Base-by-base conservation (phyloP, 2,113 vertebrate species). In the Eretmochelys imbricata region DNA sequence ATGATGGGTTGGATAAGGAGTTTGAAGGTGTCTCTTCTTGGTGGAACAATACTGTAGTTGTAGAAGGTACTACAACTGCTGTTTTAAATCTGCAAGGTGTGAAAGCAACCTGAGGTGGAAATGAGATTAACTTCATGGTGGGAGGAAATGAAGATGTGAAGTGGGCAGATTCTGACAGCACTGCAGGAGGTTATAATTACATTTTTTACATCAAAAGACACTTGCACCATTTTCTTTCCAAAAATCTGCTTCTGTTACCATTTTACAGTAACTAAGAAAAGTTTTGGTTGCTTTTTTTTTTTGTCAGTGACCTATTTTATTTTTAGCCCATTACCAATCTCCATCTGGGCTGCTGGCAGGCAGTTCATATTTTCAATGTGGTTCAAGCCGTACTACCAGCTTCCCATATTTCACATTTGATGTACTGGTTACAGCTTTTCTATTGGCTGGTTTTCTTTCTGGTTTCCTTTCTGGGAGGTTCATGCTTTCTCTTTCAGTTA, bases 401-500 rank as follows among this genome's bases (percentile, higher is more conserved):
- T 42, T 54, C 6, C 62, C 12, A 2, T 54, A 17, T 79, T 3
- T 49, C 8, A 3, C 0, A 3, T 80, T 4, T 5, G 42, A 17
- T 11, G 1, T 6, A 14, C 79, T 82, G 69, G 16, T 57, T 6
- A 27, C 27, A 4, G 1, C 54, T n/a, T 24, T 3, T 35, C 49
- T 10, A 7, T 24, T 0, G 5, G 3, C 55, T 65, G 5, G 0
- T 1, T 27, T 54, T 29, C 35, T 7, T 3, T n/a, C 82, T 2
- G 0, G 82, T 1, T 27, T 54, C 24, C 38, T 9, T 3, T n/a
- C 85, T 1, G 0, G 82, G 2, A 54, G 31, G 5, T 16, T 50
- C 25, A 5, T 0, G 0, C 6, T 4, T 57, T 59, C 62, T 16
- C 4, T 1, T 20, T 83, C 57, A 12, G 1, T 25, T 0, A 1